Base-by-base conservation (phyloP, 64 coral and sea anemone species). In the Astreopora myriophthalma region DNA sequence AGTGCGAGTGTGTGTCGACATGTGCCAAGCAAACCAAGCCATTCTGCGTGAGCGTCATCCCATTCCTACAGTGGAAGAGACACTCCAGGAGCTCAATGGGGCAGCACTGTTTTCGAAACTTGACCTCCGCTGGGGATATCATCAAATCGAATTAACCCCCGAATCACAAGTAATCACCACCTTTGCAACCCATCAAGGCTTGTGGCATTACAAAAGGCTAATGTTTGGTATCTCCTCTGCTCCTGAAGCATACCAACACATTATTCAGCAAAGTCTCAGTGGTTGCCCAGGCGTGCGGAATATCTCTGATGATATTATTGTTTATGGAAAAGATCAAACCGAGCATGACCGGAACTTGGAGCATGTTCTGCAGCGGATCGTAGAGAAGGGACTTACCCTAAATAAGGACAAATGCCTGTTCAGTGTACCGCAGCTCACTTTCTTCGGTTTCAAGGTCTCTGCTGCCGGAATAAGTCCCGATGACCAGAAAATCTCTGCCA, bases 401-500 rank as follows among this genome's bases (percentile, higher is more conserved):
- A 77, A 77, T 42, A 20, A 42, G 22, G 40, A 77, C 23, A 77
- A 77, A 42, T 92, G 80, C 73, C 68, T 76, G 34, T 74, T 79
- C 44, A 85, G 91, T 29, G 84, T 93, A 27, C 71, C 31, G 75
- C 73, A 87, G 61, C 46, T 87, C 4, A 49, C 52, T 44, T 93
- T 87, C 44, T 87, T 73, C 10, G 87, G 71, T 12, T 40, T 65
- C 26, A 63, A 89, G 35, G 51, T 66, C 24, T 66, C 62, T 66
- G 12, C 62, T 5, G 62, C 22, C 9, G 62, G 5, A 66, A 66
- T 27, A 66, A 26, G n/a, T 28, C 62, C 62, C 17, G 62, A 66
- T 28, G 25, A 28, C 25, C 6, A 66, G n/a, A 66, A 66, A 66
- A 22, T 66, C 62, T 23, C 22, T 26, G 62, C 62, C 62, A 66